A percentile compares a stretch with the other conserved stretches of the same genome.
phyloP scores from a whole-genome alignment of 2,113 vertebrate species.

The Odocoileus hemionus region DNA sequence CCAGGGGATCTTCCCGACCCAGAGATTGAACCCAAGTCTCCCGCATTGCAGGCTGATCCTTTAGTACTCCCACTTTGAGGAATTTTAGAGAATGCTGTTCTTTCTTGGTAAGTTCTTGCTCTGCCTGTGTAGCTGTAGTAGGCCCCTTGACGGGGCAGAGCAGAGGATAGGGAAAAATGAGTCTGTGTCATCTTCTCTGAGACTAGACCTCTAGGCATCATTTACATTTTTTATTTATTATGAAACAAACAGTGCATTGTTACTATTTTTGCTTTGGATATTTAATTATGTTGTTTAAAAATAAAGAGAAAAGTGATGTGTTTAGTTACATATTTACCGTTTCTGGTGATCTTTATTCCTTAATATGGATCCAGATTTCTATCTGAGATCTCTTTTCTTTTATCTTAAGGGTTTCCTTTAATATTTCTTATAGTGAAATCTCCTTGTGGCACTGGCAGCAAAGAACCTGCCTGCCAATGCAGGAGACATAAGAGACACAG shows the following conservation, averaged over 20 bases:
- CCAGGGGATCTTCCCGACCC: neutral
- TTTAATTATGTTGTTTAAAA: neutral
- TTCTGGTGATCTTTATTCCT: neutral
- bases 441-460: neutral
- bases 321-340: neutral
- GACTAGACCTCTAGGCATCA: neutral
- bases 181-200: neutral
- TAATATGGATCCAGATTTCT: neutral
- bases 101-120: neutral
- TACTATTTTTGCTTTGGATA: neutral
- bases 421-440: neutral
- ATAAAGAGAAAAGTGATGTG: neutral
- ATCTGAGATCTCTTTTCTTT: neutral
- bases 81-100: neutral
- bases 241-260: neutral
- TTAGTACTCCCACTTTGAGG: neutral
- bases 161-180: neutral
- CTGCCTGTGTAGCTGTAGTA: neutral
- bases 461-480: fast-evolving
- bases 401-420: neutral
- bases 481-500: neutral
- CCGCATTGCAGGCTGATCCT: neutral
- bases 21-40: neutral
- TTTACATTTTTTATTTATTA: neutral
- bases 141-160: no score